Percentiles rank a stretch among this genome's conserved stretches.
Conservation (phyloP, 2,113 vertebrate species). For the Monopterus albus region DNA sequence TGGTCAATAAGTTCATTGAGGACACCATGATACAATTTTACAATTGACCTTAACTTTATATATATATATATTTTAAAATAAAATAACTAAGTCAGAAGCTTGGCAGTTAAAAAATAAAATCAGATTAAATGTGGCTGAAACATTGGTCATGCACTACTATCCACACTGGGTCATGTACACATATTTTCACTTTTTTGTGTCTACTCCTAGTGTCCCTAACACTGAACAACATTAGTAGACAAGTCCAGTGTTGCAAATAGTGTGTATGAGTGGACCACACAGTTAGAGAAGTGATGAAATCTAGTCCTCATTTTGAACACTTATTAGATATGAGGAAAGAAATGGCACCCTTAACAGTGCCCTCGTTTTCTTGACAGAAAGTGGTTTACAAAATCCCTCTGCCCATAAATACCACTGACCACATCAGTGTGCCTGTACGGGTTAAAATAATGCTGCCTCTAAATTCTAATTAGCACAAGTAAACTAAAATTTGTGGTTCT, state of each 20-base stretch:
- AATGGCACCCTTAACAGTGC: conserved; percentile 41
- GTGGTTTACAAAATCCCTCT: conserved; percentile 50
- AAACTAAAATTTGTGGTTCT: conserved; percentile 37
- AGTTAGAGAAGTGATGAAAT: conserved; percentile 18
- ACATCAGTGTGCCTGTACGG: conserved; percentile 23
- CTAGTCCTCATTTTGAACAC: conserved; percentile 19
- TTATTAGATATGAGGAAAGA: conserved; percentile 35
- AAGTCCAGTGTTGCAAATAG: conserved; percentile 46
- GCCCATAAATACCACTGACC: conserved; percentile 10
- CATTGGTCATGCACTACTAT: conserved; percentile 23
- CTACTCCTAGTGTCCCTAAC: no score
- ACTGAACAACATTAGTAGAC: conserved; percentile 6
- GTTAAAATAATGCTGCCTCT: conserved; percentile 55
- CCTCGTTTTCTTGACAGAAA: conserved; percentile 66
- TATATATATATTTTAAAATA: not conserved
- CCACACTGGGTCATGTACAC: not conserved
- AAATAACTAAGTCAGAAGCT: not conserved
- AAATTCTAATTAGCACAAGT: conserved; percentile 32
- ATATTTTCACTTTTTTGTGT: not conserved
- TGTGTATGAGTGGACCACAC: conserved; percentile 24
- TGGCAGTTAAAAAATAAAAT: conserved; percentile 8
- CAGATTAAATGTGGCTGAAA: not conserved
- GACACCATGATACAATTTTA: not conserved
- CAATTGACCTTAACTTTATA: not conserved
- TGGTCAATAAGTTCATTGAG: conserved; percentile 10